Percentiles rank a stretch among this genome's conserved stretches.
phyloP scores from a whole-genome alignment of 2,888 invertebrate species.

The Yponomeuta malinellus region DNA sequence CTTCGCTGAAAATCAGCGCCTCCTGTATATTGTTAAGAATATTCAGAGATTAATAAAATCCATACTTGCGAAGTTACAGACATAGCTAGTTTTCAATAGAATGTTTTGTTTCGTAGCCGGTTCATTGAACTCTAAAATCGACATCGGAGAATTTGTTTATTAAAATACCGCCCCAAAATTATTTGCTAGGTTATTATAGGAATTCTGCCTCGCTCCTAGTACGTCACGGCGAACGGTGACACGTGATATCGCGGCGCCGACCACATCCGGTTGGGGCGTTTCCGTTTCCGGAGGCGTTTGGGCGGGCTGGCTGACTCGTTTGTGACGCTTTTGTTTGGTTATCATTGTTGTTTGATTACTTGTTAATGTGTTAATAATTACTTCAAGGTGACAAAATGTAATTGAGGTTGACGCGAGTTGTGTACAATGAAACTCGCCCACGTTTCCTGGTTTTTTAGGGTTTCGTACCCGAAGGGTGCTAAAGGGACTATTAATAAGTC shows the following conservation, averaged over 20 bases:
- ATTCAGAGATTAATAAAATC: too few species aligned
- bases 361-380: slow-evolving; percentile 1
- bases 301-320: slow-evolving; percentile 20
- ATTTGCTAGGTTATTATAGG: neutral
- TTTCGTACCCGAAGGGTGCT: neutral
- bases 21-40: too few species aligned
- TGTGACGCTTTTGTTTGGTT: slow-evolving; percentile 6
- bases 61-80: too few species aligned
- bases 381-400: neutral
- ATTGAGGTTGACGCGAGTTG: neutral
- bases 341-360: neutral
- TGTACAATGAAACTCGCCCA: too few species aligned
- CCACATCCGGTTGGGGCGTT: slow-evolving; percentile 18
- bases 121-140: neutral
- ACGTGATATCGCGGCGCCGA: slow-evolving; percentile 33
- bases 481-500: too few species aligned
- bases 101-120: neutral
- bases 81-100: neutral
- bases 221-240: slow-evolving; percentile 23
- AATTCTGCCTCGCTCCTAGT: neutral
- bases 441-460: neutral
- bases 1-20: too few species aligned
- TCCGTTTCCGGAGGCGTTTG: slow-evolving; percentile 22
- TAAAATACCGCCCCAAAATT: neutral
- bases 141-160: neutral